phyloP scores from a whole-genome alignment of 2,888 invertebrate genomes.

The Leptinotarsa haldemani region DNA sequence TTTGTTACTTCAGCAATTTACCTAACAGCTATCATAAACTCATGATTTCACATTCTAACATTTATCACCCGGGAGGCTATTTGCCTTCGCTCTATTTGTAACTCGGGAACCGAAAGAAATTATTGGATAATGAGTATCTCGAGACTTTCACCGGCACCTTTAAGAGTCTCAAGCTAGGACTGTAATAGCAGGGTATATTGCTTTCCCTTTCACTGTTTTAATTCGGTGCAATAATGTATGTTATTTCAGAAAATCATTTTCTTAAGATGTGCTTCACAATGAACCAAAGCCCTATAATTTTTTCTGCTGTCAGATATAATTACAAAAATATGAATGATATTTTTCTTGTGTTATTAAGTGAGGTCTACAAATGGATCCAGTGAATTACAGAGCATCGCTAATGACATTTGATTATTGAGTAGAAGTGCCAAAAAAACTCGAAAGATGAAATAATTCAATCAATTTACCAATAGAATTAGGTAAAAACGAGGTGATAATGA shows the following conservation, averaged over 20 bases:
- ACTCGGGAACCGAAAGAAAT: conserved; percentile 8
- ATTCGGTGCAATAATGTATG: neutral
- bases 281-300: neutral
- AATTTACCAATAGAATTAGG: neutral
- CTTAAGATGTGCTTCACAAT: neutral
- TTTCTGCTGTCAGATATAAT: neutral
- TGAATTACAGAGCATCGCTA: neutral
- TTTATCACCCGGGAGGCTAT: conserved; percentile 7
- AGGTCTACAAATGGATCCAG: neutral
- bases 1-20: neutral
- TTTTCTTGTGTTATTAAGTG: conserved; percentile 8
- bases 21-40: neutral
- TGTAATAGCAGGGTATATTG: neutral
- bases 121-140: conserved; percentile 11
- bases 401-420: neutral
- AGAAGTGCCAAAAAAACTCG: neutral
- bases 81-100: neutral
- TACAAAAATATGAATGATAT: neutral
- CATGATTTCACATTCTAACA: neutral
- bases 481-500: too few species aligned
- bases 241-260: conserved; percentile 5
- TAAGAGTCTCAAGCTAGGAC: neutral
- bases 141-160: conserved; percentile 6
- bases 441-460: neutral
- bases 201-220: conserved; percentile 3